These are phyloP conservation scores for Centroberyx gerrardi DNA, from an alignment of 2,797 vertebrate genomes.

Conservation along the genomic window DNA sequence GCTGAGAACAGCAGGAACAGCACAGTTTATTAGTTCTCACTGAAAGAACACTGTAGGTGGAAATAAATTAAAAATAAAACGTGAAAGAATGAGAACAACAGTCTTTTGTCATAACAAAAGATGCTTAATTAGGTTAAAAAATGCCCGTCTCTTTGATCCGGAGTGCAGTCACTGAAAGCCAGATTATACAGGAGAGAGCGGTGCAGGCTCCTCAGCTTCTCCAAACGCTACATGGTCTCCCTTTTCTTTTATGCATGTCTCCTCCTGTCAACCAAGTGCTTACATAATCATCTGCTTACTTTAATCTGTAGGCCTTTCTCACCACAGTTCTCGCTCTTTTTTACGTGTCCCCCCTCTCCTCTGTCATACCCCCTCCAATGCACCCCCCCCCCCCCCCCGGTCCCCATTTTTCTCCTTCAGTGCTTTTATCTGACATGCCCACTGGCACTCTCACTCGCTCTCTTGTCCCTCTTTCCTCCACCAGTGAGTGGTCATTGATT, in stretches of 20 bases:
- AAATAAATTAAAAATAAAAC: constrained; percentile 29
- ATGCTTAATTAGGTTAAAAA: constrained; percentile 70
- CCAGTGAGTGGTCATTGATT: constrained; percentile 75
- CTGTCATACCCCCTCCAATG: constrained; percentile 17
- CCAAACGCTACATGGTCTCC: constrained; percentile 53
- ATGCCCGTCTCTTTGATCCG: constrained; percentile 58
- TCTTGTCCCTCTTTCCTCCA: constrained; percentile 57
- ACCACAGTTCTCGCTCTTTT: constrained; percentile 46
- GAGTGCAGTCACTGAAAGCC: constrained; percentile 47
- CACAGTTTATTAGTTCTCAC: neutral
- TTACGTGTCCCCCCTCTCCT: constrained; percentile 19
- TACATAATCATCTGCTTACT: constrained; percentile 70
- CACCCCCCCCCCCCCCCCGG: constrained; percentile 21
- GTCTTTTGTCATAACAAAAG: constrained; percentile 36
- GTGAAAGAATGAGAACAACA: constrained; percentile 28
- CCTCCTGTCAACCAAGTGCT: constrained; percentile 56
- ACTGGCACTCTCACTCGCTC: constrained; percentile 61
- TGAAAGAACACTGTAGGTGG: constrained; percentile 11
- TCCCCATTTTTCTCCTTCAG: constrained; percentile 59
- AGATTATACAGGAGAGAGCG: constrained; percentile 56
- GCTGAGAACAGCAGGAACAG: neutral
- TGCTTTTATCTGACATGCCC: constrained; percentile 66
- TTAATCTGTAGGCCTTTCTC: constrained; percentile 59
- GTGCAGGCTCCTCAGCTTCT: constrained; percentile 61
- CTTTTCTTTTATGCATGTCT: constrained; percentile 56